Evolutionary conservation across 2,888 invertebrate species (phyloP).

Genomic region (Anticlea derivata): DNA sequence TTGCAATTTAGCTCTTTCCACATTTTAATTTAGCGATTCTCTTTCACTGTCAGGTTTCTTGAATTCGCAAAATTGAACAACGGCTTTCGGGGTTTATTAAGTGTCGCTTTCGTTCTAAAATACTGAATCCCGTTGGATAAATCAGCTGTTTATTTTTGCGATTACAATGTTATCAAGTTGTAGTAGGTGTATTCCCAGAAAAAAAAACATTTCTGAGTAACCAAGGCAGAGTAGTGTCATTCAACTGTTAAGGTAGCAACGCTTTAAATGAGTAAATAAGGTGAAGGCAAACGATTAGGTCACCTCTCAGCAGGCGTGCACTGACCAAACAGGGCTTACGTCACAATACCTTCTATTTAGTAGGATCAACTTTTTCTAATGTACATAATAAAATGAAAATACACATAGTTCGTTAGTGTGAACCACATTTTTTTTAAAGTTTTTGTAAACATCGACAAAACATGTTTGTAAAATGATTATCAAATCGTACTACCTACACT

Average conservation of each 20-base stretch:
- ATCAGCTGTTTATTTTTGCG: constrained; percentile 6
- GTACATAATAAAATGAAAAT: too few species aligned
- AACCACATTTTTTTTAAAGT: too few species aligned
- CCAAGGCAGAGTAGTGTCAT: constrained; percentile 25
- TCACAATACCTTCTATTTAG: constrained; percentile 28
- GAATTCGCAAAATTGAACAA: constrained; percentile 5
- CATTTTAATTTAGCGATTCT: constrained; percentile 24
- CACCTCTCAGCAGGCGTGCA: constrained; percentile 47
- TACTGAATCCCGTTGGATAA: not conserved
- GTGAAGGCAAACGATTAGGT: constrained; percentile 61
- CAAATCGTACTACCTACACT: too few species aligned
- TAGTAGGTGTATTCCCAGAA: not conserved
- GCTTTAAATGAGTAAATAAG: constrained; percentile 50
- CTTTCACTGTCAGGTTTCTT: constrained; percentile 1
- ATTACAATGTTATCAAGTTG: not conserved
- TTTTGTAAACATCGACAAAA: too few species aligned
- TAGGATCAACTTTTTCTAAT: too few species aligned
- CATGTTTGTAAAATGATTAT: too few species aligned
- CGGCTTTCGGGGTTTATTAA: not conserved
- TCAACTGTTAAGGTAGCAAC: constrained; percentile 38
- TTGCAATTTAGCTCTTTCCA: constrained; percentile 36
- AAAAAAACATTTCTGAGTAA: constrained; percentile 3
- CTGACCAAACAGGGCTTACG: constrained; percentile 35
- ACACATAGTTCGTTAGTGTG: too few species aligned
- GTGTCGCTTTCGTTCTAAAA: not conserved